Evolutionary conservation across 2,888 invertebrate genomes (phyloP).

Genomic region (Dermolepida albohirtum): DNA sequence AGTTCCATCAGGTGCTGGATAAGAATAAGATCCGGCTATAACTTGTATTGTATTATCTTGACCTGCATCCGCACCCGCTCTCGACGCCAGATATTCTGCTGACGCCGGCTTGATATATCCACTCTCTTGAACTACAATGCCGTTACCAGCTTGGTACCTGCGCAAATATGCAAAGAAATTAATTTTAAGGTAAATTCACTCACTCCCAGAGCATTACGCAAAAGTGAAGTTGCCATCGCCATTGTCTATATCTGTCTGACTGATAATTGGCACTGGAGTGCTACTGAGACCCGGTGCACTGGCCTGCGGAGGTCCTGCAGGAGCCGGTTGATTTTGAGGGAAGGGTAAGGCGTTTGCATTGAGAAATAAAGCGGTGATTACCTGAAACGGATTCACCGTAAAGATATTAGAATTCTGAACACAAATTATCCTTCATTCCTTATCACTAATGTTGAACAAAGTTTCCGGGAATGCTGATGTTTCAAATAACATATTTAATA

Average conservation of each 20-base stretch:
- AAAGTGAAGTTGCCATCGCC: constrained; percentile 35
- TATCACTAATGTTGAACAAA: no score
- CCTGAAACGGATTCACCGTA: constrained; percentile 24
- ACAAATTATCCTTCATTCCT: no score
- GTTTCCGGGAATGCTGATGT: no score
- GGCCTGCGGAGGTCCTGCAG: not conserved
- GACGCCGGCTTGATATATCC: constrained; percentile 26
- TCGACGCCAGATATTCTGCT: not conserved
- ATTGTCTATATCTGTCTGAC: constrained; percentile 31
- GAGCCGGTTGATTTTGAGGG: constrained; percentile 8
- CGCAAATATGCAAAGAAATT: not conserved
- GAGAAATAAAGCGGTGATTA: not conserved
- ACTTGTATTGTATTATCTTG: constrained; percentile 52
- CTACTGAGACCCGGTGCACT: not conserved
- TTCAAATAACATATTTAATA: no score
- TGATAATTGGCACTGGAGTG: constrained; percentile 30
- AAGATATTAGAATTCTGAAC: no score
- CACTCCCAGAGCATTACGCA: constrained; percentile 2
- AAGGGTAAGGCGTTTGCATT: constrained; percentile 7
- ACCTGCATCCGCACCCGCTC: not conserved
- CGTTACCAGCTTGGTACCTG: constrained; percentile 32
- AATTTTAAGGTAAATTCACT: not conserved
- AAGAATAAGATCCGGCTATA: constrained; percentile 62
- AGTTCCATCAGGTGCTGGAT: constrained; percentile 67
- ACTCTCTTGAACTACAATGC: constrained; percentile 24